Evolutionary conservation across 2,113 vertebrate species (phyloP).

Genomic region (Lota lota): DNA sequence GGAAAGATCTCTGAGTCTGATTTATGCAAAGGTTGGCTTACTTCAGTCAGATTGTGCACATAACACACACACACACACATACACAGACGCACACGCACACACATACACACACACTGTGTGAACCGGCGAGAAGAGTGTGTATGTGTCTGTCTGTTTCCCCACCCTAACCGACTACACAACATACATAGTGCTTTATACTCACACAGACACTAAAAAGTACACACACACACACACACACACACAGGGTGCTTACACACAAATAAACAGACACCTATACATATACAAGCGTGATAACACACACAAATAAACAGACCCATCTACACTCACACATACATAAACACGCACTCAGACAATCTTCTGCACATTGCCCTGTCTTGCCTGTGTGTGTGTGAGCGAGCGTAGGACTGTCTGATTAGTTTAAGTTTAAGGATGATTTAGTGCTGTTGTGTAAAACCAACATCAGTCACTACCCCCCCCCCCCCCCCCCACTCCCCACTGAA

Average conservation of each 20-base stretch:
- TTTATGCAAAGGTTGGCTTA: no score
- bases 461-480: conserved; percentile 40
- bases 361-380: conserved; percentile 25
- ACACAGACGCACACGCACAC: no score
- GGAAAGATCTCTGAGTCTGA: no score
- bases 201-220: neutral
- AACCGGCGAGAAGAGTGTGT: no score
- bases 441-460: conserved; percentile 44
- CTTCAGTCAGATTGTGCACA: no score
- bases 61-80: no score
- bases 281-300: neutral
- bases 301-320: neutral
- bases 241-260: conserved; percentile 1
- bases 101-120: no score
- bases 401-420: conserved; percentile 45
- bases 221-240: conserved; percentile 16
- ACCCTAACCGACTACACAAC: no score
- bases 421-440: conserved; percentile 60
- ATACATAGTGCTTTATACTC: no score
- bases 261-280: conserved; percentile 4
- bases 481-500: conserved; percentile 37
- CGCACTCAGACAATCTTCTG: conserved; percentile 30
- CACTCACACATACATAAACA: conserved; percentile 16
- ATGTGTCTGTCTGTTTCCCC: no score
- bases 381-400: conserved; percentile 6